These are phyloP conservation scores for Coilia nasus DNA, from an alignment of 2,797 vertebrate genomes.

Conservation along the genomic window DNA sequence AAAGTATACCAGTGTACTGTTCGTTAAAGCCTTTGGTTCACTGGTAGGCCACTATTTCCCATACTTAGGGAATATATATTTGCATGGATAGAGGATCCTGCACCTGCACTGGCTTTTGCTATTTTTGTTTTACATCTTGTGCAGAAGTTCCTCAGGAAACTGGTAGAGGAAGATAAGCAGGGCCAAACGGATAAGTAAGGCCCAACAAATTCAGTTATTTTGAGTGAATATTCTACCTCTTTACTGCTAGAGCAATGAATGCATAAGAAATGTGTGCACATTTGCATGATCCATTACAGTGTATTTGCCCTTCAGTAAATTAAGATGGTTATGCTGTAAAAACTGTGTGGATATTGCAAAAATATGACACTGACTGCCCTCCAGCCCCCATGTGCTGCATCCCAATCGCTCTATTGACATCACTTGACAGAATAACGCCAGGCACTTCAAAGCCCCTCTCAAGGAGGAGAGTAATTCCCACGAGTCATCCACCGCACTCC, in stretches of 20 bases:
- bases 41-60: not conserved
- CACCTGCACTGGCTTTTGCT: not conserved
- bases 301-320: not conserved
- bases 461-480: slow-evolving; percentile 1
- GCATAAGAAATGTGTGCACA: not conserved
- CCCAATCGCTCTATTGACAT: not conserved
- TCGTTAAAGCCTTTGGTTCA: not conserved
- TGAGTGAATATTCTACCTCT: not conserved
- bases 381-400: not conserved
- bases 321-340: not conserved
- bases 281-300: not conserved
- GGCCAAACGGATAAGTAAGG: not conserved
- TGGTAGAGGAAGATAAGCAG: not conserved
- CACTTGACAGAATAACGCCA: not conserved
- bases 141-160: not conserved
- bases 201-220: not conserved
- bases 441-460: not conserved
- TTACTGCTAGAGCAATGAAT: not conserved
- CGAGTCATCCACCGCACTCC: not conserved
- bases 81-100: not conserved
- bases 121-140: slow-evolving; percentile 5
- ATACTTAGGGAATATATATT: not conserved
- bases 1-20: not conserved
- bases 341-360: not conserved
- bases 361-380: not conserved